These are phyloP conservation scores for Mesorhabditis belari DNA, from an alignment of 2,888 invertebrate genomes.

Conservation along the genomic window DNA sequence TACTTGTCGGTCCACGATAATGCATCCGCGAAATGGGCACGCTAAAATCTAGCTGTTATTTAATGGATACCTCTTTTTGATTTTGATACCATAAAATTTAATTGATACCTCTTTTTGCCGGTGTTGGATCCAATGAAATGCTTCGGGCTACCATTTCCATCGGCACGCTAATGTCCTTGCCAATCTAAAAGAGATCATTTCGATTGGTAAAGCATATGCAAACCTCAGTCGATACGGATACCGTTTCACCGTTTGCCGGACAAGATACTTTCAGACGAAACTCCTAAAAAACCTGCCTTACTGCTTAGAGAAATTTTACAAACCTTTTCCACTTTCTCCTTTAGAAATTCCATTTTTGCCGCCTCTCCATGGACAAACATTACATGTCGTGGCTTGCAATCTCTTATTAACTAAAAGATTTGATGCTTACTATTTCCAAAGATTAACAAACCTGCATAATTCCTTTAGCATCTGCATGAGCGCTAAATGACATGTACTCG, in stretches of 20 bases:
- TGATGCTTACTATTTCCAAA: neutral
- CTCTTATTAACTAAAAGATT: slow-evolving; percentile 75
- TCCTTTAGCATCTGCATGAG: slow-evolving; percentile 98
- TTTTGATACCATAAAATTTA: no score
- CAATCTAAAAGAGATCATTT: neutral
- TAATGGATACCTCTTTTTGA: no score
- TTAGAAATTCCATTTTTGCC: slow-evolving; percentile 93
- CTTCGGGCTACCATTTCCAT: slow-evolving; percentile 14
- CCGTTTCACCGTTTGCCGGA: slow-evolving; percentile 96
- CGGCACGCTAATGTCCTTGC: slow-evolving; percentile 8
- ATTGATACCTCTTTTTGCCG: slow-evolving; percentile 41
- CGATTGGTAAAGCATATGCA: neutral
- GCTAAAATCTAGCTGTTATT: no score
- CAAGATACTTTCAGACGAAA: slow-evolving; percentile 47
- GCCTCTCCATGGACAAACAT: slow-evolving; percentile 96
- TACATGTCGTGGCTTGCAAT: slow-evolving; percentile 92
- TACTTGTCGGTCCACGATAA: slow-evolving; percentile 33
- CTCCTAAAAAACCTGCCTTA: slow-evolving; percentile 29
- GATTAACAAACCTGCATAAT: slow-evolving; percentile 38
- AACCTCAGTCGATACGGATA: slow-evolving; percentile 63
- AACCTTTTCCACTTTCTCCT: slow-evolving; percentile 78
- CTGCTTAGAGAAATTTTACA: neutral
- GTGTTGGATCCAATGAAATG: slow-evolving; percentile 27
- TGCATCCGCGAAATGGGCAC: slow-evolving; percentile 41
- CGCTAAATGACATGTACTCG: slow-evolving; percentile 94